phyloP scores from a whole-genome alignment of 1,140 invertebrate genomes.

The Bathynomus jamesi region DNA sequence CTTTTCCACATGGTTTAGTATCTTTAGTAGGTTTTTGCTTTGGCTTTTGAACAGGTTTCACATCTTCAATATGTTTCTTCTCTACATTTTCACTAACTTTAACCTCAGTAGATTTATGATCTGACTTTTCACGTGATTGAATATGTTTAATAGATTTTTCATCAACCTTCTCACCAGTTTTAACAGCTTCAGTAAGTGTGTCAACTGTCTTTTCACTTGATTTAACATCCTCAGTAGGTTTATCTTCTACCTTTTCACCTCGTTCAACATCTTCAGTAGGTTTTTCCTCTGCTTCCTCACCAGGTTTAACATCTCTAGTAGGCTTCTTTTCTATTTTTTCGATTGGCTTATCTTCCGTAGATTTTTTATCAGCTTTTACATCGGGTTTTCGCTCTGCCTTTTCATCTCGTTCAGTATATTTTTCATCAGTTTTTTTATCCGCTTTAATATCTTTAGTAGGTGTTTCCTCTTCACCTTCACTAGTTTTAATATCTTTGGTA shows the following conservation, averaged over 20 bases:
- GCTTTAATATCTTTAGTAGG: not conserved
- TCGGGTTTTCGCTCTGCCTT: not conserved
- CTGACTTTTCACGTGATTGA: not conserved
- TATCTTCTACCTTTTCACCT: not conserved
- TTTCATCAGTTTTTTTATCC: not conserved
- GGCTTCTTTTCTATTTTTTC: not conserved
- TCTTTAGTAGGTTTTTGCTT: too few species aligned
- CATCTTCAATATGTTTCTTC: not conserved
- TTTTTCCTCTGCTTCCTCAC: too few species aligned
- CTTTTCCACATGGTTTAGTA: too few species aligned
- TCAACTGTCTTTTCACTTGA: not conserved
- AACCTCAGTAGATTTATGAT: conserved; percentile 1
- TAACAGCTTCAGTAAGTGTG: not conserved
- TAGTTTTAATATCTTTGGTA: not conserved
- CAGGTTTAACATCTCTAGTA: not conserved
- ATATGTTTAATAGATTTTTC: not conserved
- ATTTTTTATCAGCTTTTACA: not conserved
- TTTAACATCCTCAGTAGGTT: not conserved
- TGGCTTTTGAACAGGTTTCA: too few species aligned
- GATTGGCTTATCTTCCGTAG: conserved; percentile 5
- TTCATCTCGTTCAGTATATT: not conserved
- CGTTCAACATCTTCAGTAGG: too few species aligned
- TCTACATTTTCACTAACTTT: not conserved
- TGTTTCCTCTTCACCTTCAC: not conserved
- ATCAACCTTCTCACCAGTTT: not conserved